Percentiles rank a stretch among this genome's conserved stretches.
phyloP scores from a whole-genome alignment of 2,797 vertebrate genomes.

The Lateolabrax maculatus region DNA sequence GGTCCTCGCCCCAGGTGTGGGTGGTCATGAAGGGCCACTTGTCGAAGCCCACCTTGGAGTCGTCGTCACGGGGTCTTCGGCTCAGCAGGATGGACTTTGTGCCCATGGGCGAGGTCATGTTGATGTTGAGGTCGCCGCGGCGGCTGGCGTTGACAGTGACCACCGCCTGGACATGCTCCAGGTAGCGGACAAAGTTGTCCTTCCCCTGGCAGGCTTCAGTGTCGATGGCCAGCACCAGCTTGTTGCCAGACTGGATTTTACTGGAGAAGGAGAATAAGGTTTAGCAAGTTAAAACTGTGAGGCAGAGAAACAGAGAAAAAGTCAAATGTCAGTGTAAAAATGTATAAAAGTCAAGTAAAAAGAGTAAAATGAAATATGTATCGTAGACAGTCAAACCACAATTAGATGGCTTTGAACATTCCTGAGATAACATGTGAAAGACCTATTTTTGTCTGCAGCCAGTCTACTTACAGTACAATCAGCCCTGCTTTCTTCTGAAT shows the following conservation, averaged over 20 bases:
- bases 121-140: constrained; percentile 96
- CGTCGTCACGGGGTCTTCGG: constrained; percentile 94
- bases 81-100: constrained; percentile 98
- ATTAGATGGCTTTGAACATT: not conserved
- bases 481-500: constrained; percentile 9
- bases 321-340: not conserved
- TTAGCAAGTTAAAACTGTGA: not conserved
- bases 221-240: constrained; percentile 90
- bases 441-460: not conserved
- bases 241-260: constrained; percentile 92
- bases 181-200: constrained; percentile 97
- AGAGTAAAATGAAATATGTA: not conserved
- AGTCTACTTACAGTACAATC: not conserved
- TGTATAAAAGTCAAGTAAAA: not conserved
- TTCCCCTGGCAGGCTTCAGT: constrained; percentile 95
- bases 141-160: constrained; percentile 95
- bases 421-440: not conserved
- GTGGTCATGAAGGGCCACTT: constrained; percentile 99
- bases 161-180: constrained; percentile 97
- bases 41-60: constrained; percentile 98
- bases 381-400: not conserved
- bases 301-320: not conserved
- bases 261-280: constrained; percentile 78
- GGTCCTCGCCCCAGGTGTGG: constrained; percentile 99
- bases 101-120: constrained; percentile 99